Evolutionary conservation across 2,113 vertebrate genomes (phyloP).

Genomic region (Cynocephalus volans): DNA sequence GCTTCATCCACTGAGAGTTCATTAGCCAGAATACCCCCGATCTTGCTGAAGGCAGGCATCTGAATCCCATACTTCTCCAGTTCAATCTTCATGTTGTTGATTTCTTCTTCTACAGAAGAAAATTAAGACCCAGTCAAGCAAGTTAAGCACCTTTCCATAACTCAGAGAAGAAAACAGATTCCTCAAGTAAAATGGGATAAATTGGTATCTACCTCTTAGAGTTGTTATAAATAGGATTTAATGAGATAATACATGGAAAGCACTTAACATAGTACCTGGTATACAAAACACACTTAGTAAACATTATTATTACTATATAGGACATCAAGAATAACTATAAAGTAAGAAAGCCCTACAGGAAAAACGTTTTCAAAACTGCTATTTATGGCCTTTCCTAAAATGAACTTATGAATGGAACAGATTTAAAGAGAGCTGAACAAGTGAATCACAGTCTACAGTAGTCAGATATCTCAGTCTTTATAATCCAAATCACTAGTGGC

Average conservation of each 20-base stretch:
- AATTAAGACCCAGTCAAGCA: neutral
- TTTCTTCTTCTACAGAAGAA: slow-evolving; percentile 95
- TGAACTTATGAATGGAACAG: neutral
- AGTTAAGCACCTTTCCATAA: neutral
- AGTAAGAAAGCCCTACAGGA: neutral
- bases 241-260: neutral
- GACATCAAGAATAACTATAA: neutral
- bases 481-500: neutral
- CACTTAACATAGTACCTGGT: neutral
- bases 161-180: neutral
- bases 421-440: neutral
- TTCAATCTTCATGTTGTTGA: slow-evolving; percentile 98
- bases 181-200: neutral
- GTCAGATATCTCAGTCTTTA: neutral
- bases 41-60: slow-evolving; percentile 99
- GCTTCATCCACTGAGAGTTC: slow-evolving; percentile 99
- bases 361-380: neutral
- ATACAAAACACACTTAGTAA: neutral
- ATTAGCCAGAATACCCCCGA: slow-evolving; percentile 98
- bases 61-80: slow-evolving; percentile 99
- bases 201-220: neutral
- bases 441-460: neutral
- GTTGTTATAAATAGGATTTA: neutral
- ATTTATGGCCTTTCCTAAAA: neutral
- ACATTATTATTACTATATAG: neutral